Evolutionary conservation across 1,140 invertebrate genomes (phyloP), one percentile per base, ranked within the genome.

Genomic region (Polyergus mexicanus): DNA sequence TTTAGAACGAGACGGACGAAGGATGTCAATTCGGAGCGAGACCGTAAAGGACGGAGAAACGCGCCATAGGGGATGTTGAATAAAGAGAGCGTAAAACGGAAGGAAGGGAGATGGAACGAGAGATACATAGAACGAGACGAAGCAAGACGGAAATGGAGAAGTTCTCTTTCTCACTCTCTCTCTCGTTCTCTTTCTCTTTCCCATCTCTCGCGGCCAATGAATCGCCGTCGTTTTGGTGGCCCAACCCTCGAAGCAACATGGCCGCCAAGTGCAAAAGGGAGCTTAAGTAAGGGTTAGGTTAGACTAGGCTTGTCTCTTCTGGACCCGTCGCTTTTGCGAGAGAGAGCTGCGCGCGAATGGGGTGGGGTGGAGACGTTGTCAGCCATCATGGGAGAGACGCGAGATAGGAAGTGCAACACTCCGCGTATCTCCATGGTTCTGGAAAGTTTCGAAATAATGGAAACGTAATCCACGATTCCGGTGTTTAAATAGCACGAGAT

Each of bases 191-290:
- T 51, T 32, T 87, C 41, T 78, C 80, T 75, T 35, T 68, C n/a
- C 38, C 65, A n/a, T 41, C 51, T 38, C 80, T 69, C 38, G 16
- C 92, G 92, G 89, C 94, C 94, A 95, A 95, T 95, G 93, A 94
- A 86, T 93, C 88, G 93, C 83, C 90, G 89, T 91, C 92, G 93
- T 94, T 93, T 94, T 91, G 92, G 91, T 95, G 89, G 94, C 93
- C 94, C 94, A 93, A 92, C 94, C 94, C 94, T 94, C 93, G 89
- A 85, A 80, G 84, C 92, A 95, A 94, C 92, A 95, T 95, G 94
- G 94, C 94, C 91, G 93, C 92, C 87, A 91, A 88, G 91, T 93
- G 93, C 89, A 86, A 92, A 93, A 93, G 93, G 92, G 91, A 93
- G 93, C 90, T 93, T 90, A 90, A 92, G 88, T 83, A 90, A 92